Conservation (phyloP, 2,113 vertebrate species). For the Talpa occidentalis region DNA sequence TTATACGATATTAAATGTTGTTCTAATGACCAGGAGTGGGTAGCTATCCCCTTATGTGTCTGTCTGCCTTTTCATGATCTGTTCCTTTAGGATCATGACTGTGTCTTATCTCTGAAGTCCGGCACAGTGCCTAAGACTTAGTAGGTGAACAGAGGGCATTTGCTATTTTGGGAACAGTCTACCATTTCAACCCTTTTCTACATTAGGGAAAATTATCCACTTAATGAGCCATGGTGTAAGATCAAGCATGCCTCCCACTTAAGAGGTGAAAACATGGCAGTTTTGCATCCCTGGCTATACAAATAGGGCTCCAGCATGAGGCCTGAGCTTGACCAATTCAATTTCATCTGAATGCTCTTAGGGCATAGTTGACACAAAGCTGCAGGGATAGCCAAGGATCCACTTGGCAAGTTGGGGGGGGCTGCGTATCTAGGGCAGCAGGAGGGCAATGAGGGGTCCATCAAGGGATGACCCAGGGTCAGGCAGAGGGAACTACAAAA, state of each 20-base stretch:
- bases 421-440: background rate
- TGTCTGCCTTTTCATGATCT: background rate
- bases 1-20: background rate
- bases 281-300: background rate
- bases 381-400: background rate
- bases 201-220: background rate
- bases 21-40: too few species aligned
- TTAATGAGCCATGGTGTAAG: background rate
- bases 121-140: background rate
- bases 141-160: background rate
- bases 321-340: background rate
- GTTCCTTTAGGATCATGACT: background rate
- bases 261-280: background rate
- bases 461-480: background rate
- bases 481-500: background rate
- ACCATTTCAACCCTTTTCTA: background rate
- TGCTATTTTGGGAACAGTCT: background rate
- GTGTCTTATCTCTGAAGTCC: background rate
- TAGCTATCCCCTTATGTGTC: background rate
- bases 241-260: background rate
- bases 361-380: background rate
- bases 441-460: background rate
- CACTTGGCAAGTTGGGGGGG: rapidly evolving
- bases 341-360: background rate
- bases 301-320: background rate